Percentiles rank a stretch among this genome's conserved stretches.
These are phyloP conservation scores for Rhodinocichla rosea DNA, from an alignment of 2,113 vertebrate species.

Conservation along the genomic window DNA sequence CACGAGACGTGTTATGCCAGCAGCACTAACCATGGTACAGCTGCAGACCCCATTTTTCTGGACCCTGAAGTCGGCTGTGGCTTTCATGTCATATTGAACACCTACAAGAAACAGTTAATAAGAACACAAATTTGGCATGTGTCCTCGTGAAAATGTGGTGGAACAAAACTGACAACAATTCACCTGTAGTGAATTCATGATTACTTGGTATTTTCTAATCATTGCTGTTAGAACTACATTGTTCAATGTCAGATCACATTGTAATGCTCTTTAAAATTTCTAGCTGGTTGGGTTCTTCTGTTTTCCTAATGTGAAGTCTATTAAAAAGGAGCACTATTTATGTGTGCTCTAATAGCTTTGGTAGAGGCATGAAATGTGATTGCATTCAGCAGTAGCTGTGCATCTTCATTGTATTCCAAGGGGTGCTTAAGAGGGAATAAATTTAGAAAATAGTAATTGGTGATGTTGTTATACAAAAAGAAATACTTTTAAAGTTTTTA, in stretches of 20 bases:
- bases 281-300: not conserved
- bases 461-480: not conserved
- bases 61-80: not conserved
- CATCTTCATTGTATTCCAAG: not conserved
- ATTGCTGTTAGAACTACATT: not conserved
- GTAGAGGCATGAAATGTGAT: not conserved
- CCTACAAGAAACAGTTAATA: not conserved
- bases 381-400: not conserved
- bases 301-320: not conserved
- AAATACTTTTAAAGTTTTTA: not conserved
- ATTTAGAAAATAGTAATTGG: not conserved
- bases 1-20: not conserved
- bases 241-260: not conserved
- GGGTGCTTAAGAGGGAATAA: not conserved
- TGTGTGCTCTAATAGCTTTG: not conserved
- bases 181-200: not conserved
- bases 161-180: not conserved
- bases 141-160: not conserved
- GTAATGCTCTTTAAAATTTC: not conserved
- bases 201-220: not conserved
- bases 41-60: not conserved
- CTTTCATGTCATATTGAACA: not conserved
- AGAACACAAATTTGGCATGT: not conserved
- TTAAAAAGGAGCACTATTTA: not conserved
- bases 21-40: fast-evolving